Conservation (phyloP, 1,140 invertebrate species). For the Manduca sexta region DNA sequence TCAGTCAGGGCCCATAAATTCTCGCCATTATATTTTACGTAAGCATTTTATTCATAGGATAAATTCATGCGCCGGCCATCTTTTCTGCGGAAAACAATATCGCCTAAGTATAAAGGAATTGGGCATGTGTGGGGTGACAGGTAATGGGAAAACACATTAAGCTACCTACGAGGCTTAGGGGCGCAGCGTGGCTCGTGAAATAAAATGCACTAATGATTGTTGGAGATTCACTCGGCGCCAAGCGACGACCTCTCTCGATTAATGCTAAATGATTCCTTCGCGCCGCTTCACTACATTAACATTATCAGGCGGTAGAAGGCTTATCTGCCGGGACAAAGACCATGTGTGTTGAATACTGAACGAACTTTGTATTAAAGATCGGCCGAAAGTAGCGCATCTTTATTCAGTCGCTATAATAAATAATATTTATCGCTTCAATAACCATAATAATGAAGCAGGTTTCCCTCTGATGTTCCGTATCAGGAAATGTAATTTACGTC, state of each 20-base stretch:
- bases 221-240: slow-evolving; percentile 10
- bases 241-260: slow-evolving; percentile 21
- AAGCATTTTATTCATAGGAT: not conserved
- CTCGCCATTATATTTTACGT: not conserved
- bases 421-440: slow-evolving; percentile 5
- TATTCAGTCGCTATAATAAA: not conserved
- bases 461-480: not conserved
- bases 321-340: not conserved
- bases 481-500: slow-evolving; percentile 3
- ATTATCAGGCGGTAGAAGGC: slow-evolving; percentile 2
- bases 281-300: slow-evolving; percentile 2
- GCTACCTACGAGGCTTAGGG: slow-evolving; percentile 26
- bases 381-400: not conserved
- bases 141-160: slow-evolving; percentile 62
- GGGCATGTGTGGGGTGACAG: slow-evolving; percentile 39
- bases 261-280: slow-evolving; percentile 17
- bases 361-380: not conserved
- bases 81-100: slow-evolving; percentile 23
- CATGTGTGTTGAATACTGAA: not conserved
- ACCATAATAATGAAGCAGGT: slow-evolving; percentile 6
- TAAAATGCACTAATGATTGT: slow-evolving; percentile 55
- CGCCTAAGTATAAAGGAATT: slow-evolving; percentile 21
- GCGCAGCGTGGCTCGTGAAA: slow-evolving; percentile 34
- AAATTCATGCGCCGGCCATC: slow-evolving; percentile 5
- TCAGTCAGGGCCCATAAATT: too few relatives aligned